Evolutionary conservation across 2,113 vertebrate genomes (phyloP).

Genomic region (Dasyprocta punctata): DNA sequence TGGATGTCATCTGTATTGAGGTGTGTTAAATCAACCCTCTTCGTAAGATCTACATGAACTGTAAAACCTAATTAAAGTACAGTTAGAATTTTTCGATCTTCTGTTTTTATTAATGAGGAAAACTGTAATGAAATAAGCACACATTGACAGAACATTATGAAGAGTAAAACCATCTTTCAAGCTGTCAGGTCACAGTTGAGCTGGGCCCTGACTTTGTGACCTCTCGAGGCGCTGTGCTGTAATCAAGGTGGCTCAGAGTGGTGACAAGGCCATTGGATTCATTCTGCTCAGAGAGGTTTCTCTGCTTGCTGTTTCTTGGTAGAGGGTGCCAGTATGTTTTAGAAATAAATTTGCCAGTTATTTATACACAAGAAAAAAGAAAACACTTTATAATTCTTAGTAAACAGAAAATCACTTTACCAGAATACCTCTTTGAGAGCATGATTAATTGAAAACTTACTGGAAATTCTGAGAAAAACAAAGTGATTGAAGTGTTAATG

Average conservation of each 20-base stretch:
- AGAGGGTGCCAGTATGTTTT: neutral
- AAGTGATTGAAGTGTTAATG: neutral
- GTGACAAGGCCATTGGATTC: neutral
- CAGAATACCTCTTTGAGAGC: neutral
- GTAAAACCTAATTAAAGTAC: neutral
- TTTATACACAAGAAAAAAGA: neutral
- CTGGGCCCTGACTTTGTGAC: neutral
- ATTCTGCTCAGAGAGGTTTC: neutral
- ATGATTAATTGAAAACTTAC: slow-evolving; percentile 3
- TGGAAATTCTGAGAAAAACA: slow-evolving; percentile 25
- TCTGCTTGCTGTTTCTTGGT: slow-evolving; percentile 14
- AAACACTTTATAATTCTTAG: slow-evolving; percentile 37
- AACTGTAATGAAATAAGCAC: neutral
- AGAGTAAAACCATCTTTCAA: neutral
- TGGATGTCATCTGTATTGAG: neutral
- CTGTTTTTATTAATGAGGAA: slow-evolving; percentile 11
- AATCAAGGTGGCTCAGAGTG: neutral
- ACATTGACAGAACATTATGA: neutral
- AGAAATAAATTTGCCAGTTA: slow-evolving; percentile 32
- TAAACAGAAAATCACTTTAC: slow-evolving; percentile 38
- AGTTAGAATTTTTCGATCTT: neutral
- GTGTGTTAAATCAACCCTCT: neutral
- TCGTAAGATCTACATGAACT: neutral
- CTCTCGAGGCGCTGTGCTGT: neutral
- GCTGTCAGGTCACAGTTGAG: neutral